A percentile compares a stretch with the other conserved stretches of the same genome.
Conservation (phyloP, 2,888 invertebrate species). For the Troglohyphantes excavatus region DNA sequence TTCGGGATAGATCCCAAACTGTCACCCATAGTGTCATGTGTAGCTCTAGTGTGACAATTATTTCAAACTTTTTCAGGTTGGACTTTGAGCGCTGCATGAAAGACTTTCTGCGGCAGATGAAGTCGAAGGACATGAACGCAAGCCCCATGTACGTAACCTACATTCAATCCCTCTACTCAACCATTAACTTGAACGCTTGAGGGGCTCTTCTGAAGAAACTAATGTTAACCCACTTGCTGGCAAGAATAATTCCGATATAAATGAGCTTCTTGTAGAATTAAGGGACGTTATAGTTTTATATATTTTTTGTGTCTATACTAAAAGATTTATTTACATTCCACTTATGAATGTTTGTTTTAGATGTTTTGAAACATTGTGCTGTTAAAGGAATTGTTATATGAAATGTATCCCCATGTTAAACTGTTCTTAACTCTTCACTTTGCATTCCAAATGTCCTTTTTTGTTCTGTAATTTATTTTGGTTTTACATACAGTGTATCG, state of each 20-base stretch:
- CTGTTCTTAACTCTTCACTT: no score
- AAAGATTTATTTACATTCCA: background rate
- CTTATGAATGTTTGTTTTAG: background rate
- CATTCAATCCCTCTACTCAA: conserved; percentile 34
- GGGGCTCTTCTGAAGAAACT: conserved; percentile 1
- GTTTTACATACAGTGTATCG: no score
- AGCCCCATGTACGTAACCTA: conserved; percentile 58
- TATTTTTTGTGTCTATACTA: background rate
- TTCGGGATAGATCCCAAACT: no score
- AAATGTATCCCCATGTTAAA: no score
- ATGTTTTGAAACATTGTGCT: no score
- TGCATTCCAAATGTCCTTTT: no score
- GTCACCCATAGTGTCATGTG: no score
- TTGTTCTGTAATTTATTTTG: no score
- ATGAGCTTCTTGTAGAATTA: background rate
- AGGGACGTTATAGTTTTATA: background rate
- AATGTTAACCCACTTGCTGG: background rate
- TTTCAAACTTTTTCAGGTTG: conserved; percentile 47
- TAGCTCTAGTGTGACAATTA: no score
- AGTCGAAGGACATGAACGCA: conserved; percentile 26
- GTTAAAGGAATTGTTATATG: no score
- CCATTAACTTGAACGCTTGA: background rate
- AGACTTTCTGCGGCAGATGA: conserved; percentile 49
- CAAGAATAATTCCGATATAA: background rate
- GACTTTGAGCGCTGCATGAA: conserved; percentile 56